Conservation (phyloP, 2,888 invertebrate species). For the Julus scandinavius region DNA sequence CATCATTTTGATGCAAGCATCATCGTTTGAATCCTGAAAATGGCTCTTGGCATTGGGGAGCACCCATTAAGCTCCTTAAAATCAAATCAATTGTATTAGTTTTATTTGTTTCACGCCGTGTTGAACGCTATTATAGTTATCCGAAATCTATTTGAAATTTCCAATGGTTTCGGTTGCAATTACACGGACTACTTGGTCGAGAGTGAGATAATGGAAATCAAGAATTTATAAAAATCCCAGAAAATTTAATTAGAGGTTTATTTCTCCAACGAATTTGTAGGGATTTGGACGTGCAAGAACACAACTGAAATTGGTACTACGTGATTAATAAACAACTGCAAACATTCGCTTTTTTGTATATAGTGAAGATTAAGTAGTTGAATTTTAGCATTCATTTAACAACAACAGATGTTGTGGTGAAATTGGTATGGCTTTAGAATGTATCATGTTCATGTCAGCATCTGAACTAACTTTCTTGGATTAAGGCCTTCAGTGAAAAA, state of each 20-base stretch:
- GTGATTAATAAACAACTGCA: not conserved
- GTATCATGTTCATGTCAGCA: no score
- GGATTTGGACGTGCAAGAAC: not conserved
- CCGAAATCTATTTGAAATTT: not conserved
- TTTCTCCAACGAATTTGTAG: not conserved
- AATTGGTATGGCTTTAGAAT: no score
- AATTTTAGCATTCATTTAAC: not conserved
- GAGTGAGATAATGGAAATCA: not conserved
- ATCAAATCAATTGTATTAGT: not conserved
- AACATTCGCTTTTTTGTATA: not conserved
- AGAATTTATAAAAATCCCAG: not conserved
- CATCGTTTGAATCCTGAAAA: not conserved
- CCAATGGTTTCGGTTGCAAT: not conserved
- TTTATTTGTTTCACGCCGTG: not conserved
- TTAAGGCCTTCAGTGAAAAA: no score
- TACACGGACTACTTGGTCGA: not conserved
- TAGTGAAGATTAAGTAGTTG: not conserved
- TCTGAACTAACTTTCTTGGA: no score
- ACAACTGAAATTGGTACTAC: not conserved
- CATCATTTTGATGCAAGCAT: not conserved
- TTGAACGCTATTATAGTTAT: conserved; percentile 1
- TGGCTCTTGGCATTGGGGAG: not conserved
- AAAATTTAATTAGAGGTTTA: not conserved
- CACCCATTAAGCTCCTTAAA: not conserved
- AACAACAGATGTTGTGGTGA: not conserved